Evolutionary conservation across 2,888 invertebrate species (phyloP), one percentile per base, ranked within the genome.

Genomic region (Eustalomyia histrio): DNA sequence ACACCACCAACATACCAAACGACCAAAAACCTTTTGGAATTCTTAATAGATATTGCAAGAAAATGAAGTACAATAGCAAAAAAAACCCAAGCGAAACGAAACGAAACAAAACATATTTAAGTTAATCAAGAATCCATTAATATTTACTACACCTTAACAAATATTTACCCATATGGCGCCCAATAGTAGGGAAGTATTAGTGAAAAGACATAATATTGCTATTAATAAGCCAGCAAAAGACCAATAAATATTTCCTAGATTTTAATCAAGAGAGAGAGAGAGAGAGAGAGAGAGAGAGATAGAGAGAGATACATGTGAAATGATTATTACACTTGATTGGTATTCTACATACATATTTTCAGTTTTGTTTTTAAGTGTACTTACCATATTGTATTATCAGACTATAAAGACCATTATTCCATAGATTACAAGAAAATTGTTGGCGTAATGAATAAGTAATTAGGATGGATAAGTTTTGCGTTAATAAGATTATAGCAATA

Each of bases 371-470:
- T 7, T 29, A 29, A 60, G 12, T 29, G 39, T 17, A 60, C 74
- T 79, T 60, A 79, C 79, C 75, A 61, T 57, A 58, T 50, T 71
- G 75, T 60, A 75, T 64, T 10, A 75, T 6, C 7, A 79, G 33
- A 53, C 65, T 75, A 10, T 75, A 68, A 14, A 75, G 10, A 3
- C 61, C 79, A n/a, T 55, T 58, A 2, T 1, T 35, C 35, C 24
- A 68, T 16, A 68, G 33, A 10, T 33, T 14, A 17, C 69, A 79
- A 24, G 64, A 18, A 55, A 79, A 29, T 6, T 29, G 29, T 3
- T 29, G 7, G 5, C 29, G 29, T 29, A 29, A 29, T 29, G 29
- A 29, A 29, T 29, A 29, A 43, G 68, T 74, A 17, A 57, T 29
- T 43, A 74, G n/a, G 33, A 53, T 47, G 5, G 14, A 50, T 1